Percentiles rank a stretch among this genome's conserved stretches.
These are phyloP conservation scores for Suillia variegata DNA, from an alignment of 2,888 invertebrate species.

Conservation along the genomic window DNA sequence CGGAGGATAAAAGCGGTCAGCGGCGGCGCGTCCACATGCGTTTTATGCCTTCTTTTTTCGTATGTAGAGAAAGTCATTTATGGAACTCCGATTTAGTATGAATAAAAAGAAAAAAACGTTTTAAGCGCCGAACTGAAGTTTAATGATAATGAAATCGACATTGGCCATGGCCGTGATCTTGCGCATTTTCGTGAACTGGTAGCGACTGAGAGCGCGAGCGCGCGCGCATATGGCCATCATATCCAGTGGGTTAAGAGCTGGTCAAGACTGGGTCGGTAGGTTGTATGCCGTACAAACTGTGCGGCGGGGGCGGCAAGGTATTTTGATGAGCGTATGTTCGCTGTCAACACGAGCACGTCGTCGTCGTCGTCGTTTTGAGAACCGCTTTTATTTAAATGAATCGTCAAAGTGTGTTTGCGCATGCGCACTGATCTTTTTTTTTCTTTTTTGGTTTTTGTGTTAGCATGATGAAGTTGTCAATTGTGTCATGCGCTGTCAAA, in stretches of 20 bases:
- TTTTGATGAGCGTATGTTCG: conserved; percentile 25
- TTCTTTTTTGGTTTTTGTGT: not conserved
- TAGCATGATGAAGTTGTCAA: not conserved
- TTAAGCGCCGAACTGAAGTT: too few species aligned
- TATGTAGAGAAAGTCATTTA: too few species aligned
- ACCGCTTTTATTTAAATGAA: conserved; percentile 25
- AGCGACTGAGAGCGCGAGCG: too few species aligned
- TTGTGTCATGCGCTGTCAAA: conserved; percentile 5
- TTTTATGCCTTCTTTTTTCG: too few species aligned
- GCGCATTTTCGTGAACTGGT: too few species aligned
- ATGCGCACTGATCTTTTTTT: too few species aligned
- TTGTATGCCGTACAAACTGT: not conserved
- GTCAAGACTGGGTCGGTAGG: conserved; percentile 9
- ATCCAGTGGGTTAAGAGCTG: conserved; percentile 7
- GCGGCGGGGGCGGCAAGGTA: not conserved
- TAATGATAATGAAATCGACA: conserved; percentile 19
- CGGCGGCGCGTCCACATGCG: too few species aligned
- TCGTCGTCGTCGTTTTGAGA: conserved; percentile 9
- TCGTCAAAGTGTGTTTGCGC: not conserved
- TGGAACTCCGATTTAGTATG: too few species aligned
- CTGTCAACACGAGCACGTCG: conserved; percentile 28
- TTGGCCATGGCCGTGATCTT: conserved; percentile 27
- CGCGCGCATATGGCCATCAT: not conserved
- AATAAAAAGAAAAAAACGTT: too few species aligned
- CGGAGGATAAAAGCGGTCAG: too few species aligned